These are phyloP conservation scores for Amiota minor DNA, from an alignment of 2,888 invertebrate genomes.

Conservation along the genomic window DNA sequence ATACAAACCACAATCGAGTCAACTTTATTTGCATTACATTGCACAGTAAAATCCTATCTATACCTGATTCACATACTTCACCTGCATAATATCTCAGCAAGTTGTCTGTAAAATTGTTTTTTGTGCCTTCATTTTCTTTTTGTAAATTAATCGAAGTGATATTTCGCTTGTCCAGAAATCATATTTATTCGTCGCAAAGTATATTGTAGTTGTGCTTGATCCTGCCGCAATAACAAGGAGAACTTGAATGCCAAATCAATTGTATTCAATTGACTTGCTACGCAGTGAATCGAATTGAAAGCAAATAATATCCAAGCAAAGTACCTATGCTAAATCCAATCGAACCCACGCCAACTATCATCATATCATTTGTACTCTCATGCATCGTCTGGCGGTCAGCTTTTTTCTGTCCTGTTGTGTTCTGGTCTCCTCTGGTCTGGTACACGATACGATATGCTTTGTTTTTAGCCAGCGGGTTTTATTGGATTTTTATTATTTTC, in stretches of 20 bases:
- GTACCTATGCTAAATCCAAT: too few species aligned
- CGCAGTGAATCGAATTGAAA: slow-evolving; percentile 6
- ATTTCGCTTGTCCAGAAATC: slow-evolving; percentile 74
- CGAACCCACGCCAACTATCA: slow-evolving; percentile 19
- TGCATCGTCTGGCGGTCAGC: neutral
- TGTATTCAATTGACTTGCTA: slow-evolving; percentile 8
- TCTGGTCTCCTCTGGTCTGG: slow-evolving; percentile 7
- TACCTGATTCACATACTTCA: too few species aligned
- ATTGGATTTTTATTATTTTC: slow-evolving; percentile 30
- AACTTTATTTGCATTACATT: slow-evolving; percentile 3
- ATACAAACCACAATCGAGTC: neutral
- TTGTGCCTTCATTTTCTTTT: slow-evolving; percentile 51
- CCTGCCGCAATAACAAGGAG: slow-evolving; percentile 11
- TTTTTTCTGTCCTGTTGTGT: neutral
- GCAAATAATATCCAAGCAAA: neutral
- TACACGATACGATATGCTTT: neutral
- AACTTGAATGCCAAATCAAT: neutral
- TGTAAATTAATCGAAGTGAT: slow-evolving; percentile 74
- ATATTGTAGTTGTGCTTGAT: slow-evolving; percentile 14
- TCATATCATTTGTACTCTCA: neutral
- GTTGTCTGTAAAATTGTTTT: neutral
- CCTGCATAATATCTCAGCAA: too few species aligned
- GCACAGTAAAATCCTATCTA: neutral
- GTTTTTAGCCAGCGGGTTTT: slow-evolving; percentile 37
- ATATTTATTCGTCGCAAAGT: slow-evolving; percentile 61